Evolutionary conservation across 2,888 invertebrate genomes (phyloP).

Genomic region (Pollenia labialis): DNA sequence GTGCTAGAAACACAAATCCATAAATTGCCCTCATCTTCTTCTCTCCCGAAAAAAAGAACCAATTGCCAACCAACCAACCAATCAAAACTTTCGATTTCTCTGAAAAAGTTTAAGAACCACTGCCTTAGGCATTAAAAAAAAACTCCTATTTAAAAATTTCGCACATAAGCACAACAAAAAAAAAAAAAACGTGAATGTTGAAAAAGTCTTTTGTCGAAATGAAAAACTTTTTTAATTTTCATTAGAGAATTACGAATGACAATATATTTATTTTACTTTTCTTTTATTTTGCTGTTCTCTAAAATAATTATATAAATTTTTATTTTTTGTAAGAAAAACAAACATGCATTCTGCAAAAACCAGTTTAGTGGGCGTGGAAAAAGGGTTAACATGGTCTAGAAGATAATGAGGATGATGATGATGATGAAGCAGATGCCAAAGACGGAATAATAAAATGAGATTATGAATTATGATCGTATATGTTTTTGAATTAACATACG

Average conservation of each 20-base stretch:
- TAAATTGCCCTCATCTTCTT: no score
- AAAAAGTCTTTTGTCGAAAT: conserved; percentile 63
- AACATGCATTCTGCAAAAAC: conserved; percentile 28
- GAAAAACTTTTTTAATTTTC: conserved; percentile 72
- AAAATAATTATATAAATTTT: conserved; percentile 36
- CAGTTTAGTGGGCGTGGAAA: neutral
- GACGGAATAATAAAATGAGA: conserved; percentile 45
- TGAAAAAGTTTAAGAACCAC: conserved; percentile 20
- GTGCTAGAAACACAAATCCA: no score
- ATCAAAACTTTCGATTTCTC: neutral
- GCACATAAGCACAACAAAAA: conserved; percentile 4
- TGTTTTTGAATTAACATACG: conserved; percentile 69
- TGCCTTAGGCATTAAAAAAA: neutral
- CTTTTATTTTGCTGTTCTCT: conserved; percentile 29
- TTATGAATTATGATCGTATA: conserved; percentile 68
- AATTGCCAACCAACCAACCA: no score
- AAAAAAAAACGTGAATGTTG: conserved; percentile 37
- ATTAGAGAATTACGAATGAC: conserved; percentile 64
- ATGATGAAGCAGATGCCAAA: conserved; percentile 35
- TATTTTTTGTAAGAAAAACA: neutral
- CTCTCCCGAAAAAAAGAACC: no score
- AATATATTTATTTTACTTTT: conserved; percentile 50
- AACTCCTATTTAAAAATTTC: conserved; percentile 20
- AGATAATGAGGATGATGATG: conserved; percentile 7
- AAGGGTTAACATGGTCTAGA: conserved; percentile 19